Evolutionary conservation across 2,113 vertebrate genomes (phyloP).

Genomic region (Hyla sarda): DNA sequence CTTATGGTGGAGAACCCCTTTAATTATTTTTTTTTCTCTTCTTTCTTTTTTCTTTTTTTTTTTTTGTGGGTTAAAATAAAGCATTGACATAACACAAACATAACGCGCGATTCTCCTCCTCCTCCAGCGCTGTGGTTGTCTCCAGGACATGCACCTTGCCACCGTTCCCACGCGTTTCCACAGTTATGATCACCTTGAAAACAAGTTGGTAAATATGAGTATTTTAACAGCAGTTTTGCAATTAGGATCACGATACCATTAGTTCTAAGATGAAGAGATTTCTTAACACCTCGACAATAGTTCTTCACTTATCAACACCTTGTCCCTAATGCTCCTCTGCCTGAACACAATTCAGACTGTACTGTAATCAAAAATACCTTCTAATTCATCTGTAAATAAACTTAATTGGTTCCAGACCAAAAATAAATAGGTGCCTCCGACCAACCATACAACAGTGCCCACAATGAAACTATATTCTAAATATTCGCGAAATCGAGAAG

Average conservation of each 20-base stretch:
- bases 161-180: background rate
- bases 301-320: slow-evolving; percentile 27
- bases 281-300: background rate
- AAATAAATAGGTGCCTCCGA: background rate
- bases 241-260: background rate
- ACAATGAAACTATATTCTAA: no score
- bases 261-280: background rate
- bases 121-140: background rate
- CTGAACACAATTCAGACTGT: background rate
- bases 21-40: background rate
- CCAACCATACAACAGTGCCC: no score
- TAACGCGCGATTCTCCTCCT: background rate
- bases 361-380: background rate
- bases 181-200: background rate
- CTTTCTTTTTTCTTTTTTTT: background rate
- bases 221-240: background rate
- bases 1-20: no score
- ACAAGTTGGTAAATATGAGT: background rate
- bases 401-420: background rate
- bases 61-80: no score
- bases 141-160: background rate
- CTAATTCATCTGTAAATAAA: background rate
- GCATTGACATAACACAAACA: background rate
- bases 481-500: no score
- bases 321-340: background rate